These are phyloP conservation scores for Hydrolagus affinis DNA, from an alignment of 2,113 vertebrate genomes.

Conservation along the genomic window DNA sequence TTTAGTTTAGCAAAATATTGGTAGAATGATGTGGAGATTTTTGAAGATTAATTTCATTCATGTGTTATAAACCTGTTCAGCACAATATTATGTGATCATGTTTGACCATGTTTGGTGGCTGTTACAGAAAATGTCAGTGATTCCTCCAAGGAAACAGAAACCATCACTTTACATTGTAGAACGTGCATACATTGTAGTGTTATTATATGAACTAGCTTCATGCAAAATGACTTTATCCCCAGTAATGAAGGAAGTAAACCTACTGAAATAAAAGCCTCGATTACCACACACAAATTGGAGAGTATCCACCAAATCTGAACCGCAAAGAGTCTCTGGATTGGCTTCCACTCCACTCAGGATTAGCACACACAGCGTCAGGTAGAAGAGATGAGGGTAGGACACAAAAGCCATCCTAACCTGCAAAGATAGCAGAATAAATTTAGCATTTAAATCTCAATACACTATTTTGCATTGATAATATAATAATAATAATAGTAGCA, in stretches of 20 bases:
- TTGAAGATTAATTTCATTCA: too few relatives aligned
- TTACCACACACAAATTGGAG: constrained; percentile 98
- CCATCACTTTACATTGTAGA: not conserved
- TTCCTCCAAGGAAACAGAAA: too few relatives aligned
- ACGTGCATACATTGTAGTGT: not conserved
- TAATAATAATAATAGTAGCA: too few relatives aligned
- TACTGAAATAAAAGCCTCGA: constrained; percentile 99
- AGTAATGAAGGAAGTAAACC: constrained; percentile 65
- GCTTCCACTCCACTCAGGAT: constrained; percentile 74
- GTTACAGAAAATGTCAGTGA: not conserved
- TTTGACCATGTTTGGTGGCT: not conserved
- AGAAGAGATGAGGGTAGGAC: constrained; percentile 81
- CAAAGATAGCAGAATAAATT: constrained; percentile 36
- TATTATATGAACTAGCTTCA: not conserved
- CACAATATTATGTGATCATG: too few relatives aligned
- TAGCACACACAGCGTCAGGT: constrained; percentile 88
- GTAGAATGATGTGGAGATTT: too few relatives aligned
- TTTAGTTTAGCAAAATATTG: too few relatives aligned
- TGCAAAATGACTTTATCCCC: too few relatives aligned
- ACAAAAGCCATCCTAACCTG: constrained; percentile 84
- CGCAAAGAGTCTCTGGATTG: constrained; percentile 88
- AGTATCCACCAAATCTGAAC: constrained; percentile 95
- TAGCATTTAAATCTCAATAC: not conserved
- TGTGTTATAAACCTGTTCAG: too few relatives aligned
- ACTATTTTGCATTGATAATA: too few relatives aligned